phyloP scores from a whole-genome alignment of 35 echinoderm and acorn worm genomes.

The Stichopus chloronotus region DNA sequence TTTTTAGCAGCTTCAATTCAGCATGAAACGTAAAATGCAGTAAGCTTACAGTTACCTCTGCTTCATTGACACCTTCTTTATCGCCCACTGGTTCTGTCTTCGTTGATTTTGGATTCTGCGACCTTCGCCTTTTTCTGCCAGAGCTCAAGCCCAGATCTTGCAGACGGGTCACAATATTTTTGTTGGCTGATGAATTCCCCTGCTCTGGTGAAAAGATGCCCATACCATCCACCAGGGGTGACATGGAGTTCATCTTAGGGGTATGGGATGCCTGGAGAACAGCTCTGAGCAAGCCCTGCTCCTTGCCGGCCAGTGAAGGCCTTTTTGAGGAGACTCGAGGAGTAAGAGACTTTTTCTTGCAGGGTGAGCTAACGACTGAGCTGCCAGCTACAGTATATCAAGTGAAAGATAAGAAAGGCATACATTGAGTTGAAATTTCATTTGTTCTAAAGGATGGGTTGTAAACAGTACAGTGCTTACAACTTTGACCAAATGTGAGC shows the following conservation, averaged over 20 bases:
- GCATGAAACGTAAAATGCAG: too few relatives aligned
- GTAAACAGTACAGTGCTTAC: too few relatives aligned
- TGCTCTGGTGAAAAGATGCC: not conserved
- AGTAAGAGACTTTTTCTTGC: not conserved
- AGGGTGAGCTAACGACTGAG: not conserved
- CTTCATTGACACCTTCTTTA: not conserved
- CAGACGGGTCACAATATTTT: not conserved
- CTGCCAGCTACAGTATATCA: not conserved
- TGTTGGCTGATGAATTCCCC: not conserved
- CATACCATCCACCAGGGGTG: not conserved
- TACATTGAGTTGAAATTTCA: too few relatives aligned
- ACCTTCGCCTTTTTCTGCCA: slow-evolving; percentile 1
- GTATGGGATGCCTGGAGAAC: slow-evolving; percentile 39
- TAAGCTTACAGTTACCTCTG: not conserved
- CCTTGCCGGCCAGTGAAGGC: not conserved
- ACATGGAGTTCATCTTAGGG: not conserved
- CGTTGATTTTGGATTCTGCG: not conserved
- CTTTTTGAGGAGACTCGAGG: not conserved
- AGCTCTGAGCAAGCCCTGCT: slow-evolving; percentile 7
- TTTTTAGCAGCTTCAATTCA: too few relatives aligned
- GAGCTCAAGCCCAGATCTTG: slow-evolving; percentile 23
- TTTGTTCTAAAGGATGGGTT: too few relatives aligned
- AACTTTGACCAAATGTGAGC: too few relatives aligned
- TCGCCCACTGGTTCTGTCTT: not conserved
- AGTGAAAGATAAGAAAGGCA: too few relatives aligned